Conservation (phyloP, 2,888 invertebrate species). For the Hofmannophila pseudospretella region DNA sequence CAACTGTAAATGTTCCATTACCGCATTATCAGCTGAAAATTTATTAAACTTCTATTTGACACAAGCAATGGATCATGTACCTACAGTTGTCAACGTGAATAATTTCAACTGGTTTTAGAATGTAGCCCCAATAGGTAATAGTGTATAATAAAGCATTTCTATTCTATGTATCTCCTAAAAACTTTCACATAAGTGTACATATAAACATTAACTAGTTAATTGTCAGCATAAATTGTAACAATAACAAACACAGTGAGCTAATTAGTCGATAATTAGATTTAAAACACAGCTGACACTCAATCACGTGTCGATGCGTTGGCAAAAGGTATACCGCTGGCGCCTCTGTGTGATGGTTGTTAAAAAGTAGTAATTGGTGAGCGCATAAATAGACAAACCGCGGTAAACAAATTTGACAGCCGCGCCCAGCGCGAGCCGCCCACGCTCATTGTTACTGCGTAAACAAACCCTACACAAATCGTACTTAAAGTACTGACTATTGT, state of each 20-base stretch:
- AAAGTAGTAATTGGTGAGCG: slow-evolving; percentile 42
- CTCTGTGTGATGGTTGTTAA: slow-evolving; percentile 37
- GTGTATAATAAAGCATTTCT: too few species aligned
- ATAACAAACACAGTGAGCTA: not conserved
- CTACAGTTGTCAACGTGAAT: too few species aligned
- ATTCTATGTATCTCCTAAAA: too few species aligned
- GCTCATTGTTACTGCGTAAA: slow-evolving; percentile 20
- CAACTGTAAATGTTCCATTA: too few species aligned
- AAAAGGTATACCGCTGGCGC: slow-evolving; percentile 39
- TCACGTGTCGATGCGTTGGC: slow-evolving; percentile 26
- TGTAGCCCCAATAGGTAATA: too few species aligned
- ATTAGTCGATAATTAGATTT: slow-evolving; percentile 6
- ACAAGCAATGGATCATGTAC: too few species aligned
- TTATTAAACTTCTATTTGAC: too few species aligned
- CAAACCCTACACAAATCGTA: not conserved
- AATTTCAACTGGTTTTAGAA: too few species aligned
- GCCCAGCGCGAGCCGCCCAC: slow-evolving; percentile 42
- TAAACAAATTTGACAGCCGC: slow-evolving; percentile 65
- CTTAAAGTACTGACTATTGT: not conserved
- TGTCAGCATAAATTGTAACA: too few species aligned
- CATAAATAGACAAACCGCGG: slow-evolving; percentile 52
- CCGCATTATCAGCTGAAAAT: too few species aligned
- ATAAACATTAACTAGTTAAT: too few species aligned
- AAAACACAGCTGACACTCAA: slow-evolving; percentile 9
- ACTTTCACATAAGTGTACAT: too few species aligned